These are phyloP conservation scores for Unio delphinus DNA, from an alignment of 2,888 invertebrate species.

Conservation along the genomic window DNA sequence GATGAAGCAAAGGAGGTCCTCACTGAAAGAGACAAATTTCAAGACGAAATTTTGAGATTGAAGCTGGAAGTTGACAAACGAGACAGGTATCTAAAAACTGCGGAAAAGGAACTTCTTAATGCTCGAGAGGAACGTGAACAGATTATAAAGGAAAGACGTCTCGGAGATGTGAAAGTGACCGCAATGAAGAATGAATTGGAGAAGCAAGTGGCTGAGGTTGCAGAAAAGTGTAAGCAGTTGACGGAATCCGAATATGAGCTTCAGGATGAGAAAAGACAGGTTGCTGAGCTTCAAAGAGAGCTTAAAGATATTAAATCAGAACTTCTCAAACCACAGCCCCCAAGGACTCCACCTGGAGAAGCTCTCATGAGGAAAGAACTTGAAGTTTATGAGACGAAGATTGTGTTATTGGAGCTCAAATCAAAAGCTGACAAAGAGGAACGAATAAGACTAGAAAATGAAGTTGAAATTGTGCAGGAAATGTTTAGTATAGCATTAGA, in stretches of 20 bases:
- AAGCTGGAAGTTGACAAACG: constrained; percentile 34
- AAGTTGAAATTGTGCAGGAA: too few relatives aligned
- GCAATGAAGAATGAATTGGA: constrained; percentile 24
- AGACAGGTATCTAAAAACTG: constrained; percentile 13
- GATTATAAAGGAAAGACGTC: constrained; percentile 17
- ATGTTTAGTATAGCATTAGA: too few relatives aligned
- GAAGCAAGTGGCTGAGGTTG: constrained; percentile 21
- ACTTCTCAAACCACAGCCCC: constrained; percentile 19
- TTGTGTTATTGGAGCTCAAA: constrained; percentile 26
- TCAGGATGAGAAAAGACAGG: constrained; percentile 33
- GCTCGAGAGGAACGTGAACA: constrained; percentile 18
- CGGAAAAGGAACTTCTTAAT: constrained; percentile 12
- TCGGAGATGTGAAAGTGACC: constrained; percentile 17
- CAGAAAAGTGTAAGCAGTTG: constrained; percentile 31
- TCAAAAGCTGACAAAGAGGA: constrained; percentile 11
- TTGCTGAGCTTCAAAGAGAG: constrained; percentile 23
- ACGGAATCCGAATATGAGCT: constrained; percentile 29
- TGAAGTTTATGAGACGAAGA: constrained; percentile 32
- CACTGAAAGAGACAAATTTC: constrained; percentile 18
- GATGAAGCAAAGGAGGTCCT: constrained; percentile 27
- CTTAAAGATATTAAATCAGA: constrained; percentile 21
- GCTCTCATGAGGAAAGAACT: constrained; percentile 27
- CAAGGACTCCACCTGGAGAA: constrained; percentile 14
- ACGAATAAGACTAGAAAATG: too few relatives aligned
- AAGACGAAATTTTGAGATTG: constrained; percentile 23